A percentile compares a stretch with the other conserved stretches of the same genome.
Evolutionary conservation across 2,113 vertebrate species (phyloP).

Genomic region (Alectura lathami): DNA sequence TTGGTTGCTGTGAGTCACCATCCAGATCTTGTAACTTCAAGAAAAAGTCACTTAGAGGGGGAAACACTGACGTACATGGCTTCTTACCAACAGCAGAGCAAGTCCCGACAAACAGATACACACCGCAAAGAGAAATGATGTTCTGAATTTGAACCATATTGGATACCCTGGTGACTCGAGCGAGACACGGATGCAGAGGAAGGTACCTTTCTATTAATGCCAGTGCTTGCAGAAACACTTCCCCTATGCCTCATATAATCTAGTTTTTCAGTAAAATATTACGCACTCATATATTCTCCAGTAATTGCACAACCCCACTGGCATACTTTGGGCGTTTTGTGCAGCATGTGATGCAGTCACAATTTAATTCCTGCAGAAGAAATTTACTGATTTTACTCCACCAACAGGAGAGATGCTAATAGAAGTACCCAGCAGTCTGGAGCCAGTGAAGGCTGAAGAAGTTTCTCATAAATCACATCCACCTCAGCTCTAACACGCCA

Average conservation of each 20-base stretch:
- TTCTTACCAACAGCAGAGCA: neutral
- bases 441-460: neutral
- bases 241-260: neutral
- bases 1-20: neutral
- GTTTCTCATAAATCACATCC: neutral
- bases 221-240: neutral
- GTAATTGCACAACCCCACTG: neutral
- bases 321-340: neutral
- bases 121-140: neutral
- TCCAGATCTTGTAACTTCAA: neutral
- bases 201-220: neutral
- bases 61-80: neutral
- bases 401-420: neutral
- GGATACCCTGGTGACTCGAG: neutral
- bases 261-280: neutral
- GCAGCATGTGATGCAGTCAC: neutral
- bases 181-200: neutral
- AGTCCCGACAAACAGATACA: neutral
- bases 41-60: neutral
- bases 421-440: neutral
- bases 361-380: slow-evolving; percentile 5
- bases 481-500: neutral
- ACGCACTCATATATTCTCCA: neutral
- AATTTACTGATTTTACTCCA: neutral
- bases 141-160: neutral